Evolutionary conservation across 2,888 invertebrate species (phyloP).

Genomic region (Pollenia angustigena): DNA sequence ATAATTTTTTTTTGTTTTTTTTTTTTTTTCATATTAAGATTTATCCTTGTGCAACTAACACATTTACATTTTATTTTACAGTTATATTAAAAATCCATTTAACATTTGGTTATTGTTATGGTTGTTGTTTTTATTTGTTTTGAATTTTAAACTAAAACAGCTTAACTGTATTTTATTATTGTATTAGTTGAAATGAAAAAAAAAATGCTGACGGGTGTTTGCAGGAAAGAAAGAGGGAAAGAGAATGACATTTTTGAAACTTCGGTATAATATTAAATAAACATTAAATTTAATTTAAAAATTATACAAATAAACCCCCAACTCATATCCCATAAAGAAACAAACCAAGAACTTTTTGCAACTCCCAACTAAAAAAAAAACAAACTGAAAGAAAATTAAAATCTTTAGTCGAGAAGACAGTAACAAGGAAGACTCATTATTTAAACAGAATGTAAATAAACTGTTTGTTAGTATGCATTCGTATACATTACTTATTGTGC

Average conservation of each 20-base stretch:
- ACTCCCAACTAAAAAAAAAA: not conserved
- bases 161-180: conserved; percentile 58
- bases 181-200: not conserved
- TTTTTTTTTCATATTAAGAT: not conserved
- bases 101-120: conserved; percentile 31
- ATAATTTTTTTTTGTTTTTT: not conserved
- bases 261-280: conserved; percentile 39
- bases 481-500: not conserved
- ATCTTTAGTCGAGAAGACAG: not conserved
- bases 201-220: too few species aligned
- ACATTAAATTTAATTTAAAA: conserved; percentile 56
- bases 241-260: too few species aligned
- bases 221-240: not conserved
- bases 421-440: not conserved
- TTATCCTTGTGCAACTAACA: not conserved
- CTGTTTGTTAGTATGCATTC: too few species aligned
- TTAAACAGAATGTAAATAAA: not conserved
- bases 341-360: not conserved
- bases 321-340: not conserved
- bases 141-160: conserved; percentile 35
- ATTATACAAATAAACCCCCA: not conserved
- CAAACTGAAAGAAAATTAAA: not conserved
- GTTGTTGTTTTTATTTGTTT: not conserved
- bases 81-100: conserved; percentile 61
- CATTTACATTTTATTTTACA: not conserved